Conservation (phyloP, 2,797 vertebrate species). For the Falco novaeseelandiae region DNA sequence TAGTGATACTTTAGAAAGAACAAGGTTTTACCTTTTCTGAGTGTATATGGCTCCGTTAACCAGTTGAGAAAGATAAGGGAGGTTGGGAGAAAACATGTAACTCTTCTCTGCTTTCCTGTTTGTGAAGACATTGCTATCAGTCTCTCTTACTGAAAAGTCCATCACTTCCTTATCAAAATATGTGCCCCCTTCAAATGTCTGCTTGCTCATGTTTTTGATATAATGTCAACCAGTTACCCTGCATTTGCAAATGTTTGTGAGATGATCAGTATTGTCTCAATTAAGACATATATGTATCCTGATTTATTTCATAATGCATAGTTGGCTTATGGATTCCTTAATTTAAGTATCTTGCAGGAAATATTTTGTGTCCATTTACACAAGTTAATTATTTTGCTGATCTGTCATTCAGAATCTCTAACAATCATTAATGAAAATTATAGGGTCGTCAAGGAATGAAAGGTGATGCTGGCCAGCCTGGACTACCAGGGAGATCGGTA, state of each 20-base stretch:
- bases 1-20: neutral
- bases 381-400: neutral
- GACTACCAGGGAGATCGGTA: conserved; percentile 91
- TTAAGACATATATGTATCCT: neutral
- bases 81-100: neutral
- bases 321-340: neutral
- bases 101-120: neutral
- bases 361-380: neutral
- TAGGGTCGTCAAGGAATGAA: conserved; percentile 95
- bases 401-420: neutral
- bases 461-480: conserved; percentile 91
- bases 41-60: neutral
- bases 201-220: neutral
- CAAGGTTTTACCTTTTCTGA: neutral
- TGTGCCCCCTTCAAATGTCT: neutral
- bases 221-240: neutral
- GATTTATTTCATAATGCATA: neutral
- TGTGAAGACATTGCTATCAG: neutral
- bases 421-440: neutral
- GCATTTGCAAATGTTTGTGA: neutral
- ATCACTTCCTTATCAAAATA: neutral
- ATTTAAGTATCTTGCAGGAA: neutral
- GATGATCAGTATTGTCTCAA: neutral
- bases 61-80: neutral
- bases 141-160: neutral